These are phyloP conservation scores for Plebejus melissa DNA, from an alignment of 2,888 invertebrate species.

Conservation along the genomic window DNA sequence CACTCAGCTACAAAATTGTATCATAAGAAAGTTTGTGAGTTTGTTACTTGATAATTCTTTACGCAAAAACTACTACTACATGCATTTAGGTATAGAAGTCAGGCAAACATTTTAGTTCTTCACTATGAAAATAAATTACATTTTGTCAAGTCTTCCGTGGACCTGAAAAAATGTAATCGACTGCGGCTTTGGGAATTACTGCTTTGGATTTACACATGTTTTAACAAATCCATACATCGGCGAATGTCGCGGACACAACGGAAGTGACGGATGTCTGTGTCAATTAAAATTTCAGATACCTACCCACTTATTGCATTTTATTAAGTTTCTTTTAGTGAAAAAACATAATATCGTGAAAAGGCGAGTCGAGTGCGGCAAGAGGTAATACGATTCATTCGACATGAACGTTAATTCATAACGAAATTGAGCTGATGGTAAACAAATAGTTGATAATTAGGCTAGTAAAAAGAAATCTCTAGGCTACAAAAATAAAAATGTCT, in stretches of 20 bases:
- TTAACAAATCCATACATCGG: background rate
- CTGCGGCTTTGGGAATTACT: too few species aligned
- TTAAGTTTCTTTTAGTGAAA: slow-evolving; percentile 22
- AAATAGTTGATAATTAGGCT: too few species aligned
- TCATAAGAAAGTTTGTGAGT: background rate
- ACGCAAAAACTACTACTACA: too few species aligned
- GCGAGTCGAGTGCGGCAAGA: slow-evolving; percentile 2
- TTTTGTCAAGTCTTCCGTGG: too few species aligned
- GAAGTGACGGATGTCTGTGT: background rate
- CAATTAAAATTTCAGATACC: slow-evolving; percentile 11
- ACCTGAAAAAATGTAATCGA: too few species aligned
- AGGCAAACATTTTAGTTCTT: too few species aligned
- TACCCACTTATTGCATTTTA: slow-evolving; percentile 10
- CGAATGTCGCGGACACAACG: background rate
- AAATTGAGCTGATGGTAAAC: background rate
- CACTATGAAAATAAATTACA: too few species aligned
- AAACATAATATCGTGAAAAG: slow-evolving; percentile 20
- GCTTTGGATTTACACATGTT: too few species aligned
- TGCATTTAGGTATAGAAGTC: too few species aligned
- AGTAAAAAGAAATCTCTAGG: too few species aligned
- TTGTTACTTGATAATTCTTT: too few species aligned
- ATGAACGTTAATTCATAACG: background rate
- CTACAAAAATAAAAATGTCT: too few species aligned
- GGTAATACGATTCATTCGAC: background rate
- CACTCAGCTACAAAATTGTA: background rate